phyloP scores from a whole-genome alignment of 2,797 vertebrate genomes.

The Arremon brunneinucha region DNA sequence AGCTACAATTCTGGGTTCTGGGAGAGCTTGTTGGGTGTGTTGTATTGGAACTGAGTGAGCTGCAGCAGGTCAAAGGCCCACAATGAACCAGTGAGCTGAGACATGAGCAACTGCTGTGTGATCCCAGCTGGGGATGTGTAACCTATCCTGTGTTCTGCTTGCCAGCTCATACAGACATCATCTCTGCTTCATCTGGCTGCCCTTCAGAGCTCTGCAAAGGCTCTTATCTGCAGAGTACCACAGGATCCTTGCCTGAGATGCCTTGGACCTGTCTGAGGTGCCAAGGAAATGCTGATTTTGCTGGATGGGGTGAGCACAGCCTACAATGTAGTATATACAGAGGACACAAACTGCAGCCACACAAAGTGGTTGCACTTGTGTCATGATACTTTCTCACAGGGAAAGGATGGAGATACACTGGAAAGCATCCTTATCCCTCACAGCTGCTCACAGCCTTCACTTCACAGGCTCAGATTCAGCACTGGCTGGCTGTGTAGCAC shows the following conservation, averaged over 20 bases:
- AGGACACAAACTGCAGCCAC: neutral
- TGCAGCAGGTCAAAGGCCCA: neutral
- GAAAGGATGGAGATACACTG: neutral
- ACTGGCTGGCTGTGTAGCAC: neutral
- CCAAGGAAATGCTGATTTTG: neutral
- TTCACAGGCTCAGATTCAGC: neutral
- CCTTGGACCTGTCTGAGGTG: neutral
- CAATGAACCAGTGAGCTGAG: neutral
- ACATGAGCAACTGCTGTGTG: neutral
- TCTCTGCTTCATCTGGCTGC: neutral
- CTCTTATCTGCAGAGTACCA: neutral
- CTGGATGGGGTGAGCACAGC: neutral
- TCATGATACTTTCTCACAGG: neutral
- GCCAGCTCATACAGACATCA: neutral
- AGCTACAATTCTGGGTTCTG: neutral
- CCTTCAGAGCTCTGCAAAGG: neutral
- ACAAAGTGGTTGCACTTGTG: neutral
- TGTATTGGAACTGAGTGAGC: neutral
- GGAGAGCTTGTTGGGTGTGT: neutral
- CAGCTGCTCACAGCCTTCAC: neutral
- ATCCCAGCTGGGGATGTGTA: neutral
- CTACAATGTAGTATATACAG: neutral
- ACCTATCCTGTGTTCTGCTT: neutral
- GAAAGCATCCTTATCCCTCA: neutral
- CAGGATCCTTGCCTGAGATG: neutral